Base-by-base conservation (phyloP, 2,797 vertebrate species). In the Streptopelia turtur region DNA sequence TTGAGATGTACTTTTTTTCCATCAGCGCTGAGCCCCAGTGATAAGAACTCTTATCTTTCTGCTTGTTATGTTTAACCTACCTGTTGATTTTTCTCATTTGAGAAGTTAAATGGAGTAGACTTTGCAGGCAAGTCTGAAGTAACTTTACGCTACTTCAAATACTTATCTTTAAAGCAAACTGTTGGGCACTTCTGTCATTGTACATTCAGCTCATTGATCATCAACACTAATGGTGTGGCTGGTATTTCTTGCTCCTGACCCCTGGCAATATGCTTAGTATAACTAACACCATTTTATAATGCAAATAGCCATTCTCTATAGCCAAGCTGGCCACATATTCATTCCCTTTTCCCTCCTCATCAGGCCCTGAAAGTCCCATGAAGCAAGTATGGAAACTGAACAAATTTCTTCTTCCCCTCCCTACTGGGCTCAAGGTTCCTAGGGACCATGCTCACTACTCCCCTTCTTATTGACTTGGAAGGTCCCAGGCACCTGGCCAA, bases 1-100 rank as follows among this genome's bases (percentile, higher is more conserved):
- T 95, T 96, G 89, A 95, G 94, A 88, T 96, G 94, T 56, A 90
- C 94, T 96, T 95, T 94, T 97, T 98, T 98, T 35, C 98, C 97
- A 94, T 30, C 98, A 97, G 94, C 96, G 78, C 49, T 9, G 17
- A 4, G 74, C 94, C 95, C 87, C 24, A n/a, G 83, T 94, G 97
- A 97, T 95, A 96, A 93, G 93, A 96, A 95, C 96, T 88, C 95
- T 83, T 94, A 87, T 96, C 94, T 97, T 96, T 93, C 96, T 96
- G 79, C 87, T 97, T 88, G 97, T 96, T 96, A 85, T 91, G 96
- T 95, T 95, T 95, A 97, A n/a, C 85, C 43, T 95, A 95, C 96
- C 94, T 97, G 87, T 75, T 96, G 70, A 50, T 74, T 95, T 93
- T 84, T n/a, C 52, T 89, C 86, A 65, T 65, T 95, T 77, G 93